Percentiles rank a stretch among this genome's conserved stretches.
Evolutionary conservation across 2,113 vertebrate species (phyloP).

Genomic region (Channa argus): DNA sequence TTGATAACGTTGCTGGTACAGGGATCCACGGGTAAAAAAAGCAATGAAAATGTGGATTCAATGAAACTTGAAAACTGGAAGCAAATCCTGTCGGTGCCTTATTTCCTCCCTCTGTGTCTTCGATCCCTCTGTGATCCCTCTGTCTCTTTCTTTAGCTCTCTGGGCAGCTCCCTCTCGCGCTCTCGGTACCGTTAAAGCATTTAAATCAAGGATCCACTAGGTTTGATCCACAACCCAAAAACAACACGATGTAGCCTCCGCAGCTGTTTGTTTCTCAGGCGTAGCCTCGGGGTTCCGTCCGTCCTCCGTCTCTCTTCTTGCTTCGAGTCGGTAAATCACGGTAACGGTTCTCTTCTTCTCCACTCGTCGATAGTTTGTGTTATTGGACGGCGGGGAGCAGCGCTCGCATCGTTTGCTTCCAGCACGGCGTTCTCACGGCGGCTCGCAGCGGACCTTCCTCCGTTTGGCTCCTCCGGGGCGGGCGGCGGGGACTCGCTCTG

Average conservation of each 20-base stretch:
- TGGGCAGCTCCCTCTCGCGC: constrained; percentile 66
- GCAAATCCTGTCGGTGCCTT: constrained; percentile 42
- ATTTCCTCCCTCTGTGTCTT: constrained; percentile 38
- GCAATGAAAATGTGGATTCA: constrained; percentile 13
- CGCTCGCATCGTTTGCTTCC: constrained; percentile 82
- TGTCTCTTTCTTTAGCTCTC: constrained; percentile 53
- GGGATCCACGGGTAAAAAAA: constrained; percentile 48
- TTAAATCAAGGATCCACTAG: constrained; percentile 68
- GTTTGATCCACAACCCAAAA: constrained; percentile 42
- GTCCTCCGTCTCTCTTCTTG: constrained; percentile 15
- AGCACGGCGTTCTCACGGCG: constrained; percentile 38
- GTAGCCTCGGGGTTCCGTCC: constrained; percentile 39
- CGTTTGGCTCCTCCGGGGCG: constrained; percentile 62
- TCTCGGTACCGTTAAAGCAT: constrained; percentile 75
- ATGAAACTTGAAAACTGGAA: constrained; percentile 13
- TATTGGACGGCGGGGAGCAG: constrained; percentile 77
- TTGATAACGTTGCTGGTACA: constrained; percentile 66
- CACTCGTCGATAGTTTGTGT: constrained; percentile 23
- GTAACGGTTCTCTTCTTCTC: constrained; percentile 57
- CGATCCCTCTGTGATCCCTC: constrained; percentile 40
- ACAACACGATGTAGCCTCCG: constrained; percentile 42
- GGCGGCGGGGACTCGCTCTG: constrained; percentile 67
- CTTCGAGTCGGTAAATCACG: constrained; percentile 52
- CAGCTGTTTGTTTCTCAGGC: constrained; percentile 41
- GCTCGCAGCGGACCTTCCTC: constrained; percentile 75